Evolutionary conservation across 2,797 vertebrate species (phyloP), one percentile per base, ranked within the genome.

Genomic region (Schizopygopsis pylzovi): DNA sequence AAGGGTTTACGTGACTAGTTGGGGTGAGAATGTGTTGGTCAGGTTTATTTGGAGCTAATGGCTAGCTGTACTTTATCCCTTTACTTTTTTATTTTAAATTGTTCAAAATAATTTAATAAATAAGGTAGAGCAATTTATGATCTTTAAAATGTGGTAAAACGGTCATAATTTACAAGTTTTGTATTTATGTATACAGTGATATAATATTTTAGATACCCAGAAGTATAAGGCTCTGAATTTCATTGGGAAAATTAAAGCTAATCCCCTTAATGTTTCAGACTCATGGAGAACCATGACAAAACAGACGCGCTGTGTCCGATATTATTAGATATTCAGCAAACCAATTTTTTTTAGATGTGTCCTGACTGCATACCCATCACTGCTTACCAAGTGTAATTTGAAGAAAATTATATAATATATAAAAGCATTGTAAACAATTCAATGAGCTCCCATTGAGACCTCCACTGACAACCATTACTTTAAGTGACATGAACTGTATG

Each of bases 211-310:
- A 28, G 25, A 47, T 33, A 37, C 45, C 10, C 28, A 52, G 61
- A 28, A 67, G 61, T 28, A 15, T 37, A 20, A 6, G n/a, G 25
- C 20, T 47, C 28, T 49, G 25, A 6, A 67, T 80, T 65, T 45
- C 13, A 28, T 8, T 47, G 4, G 45, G 12, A 25, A 81, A 70
- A 81, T 54, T 25, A 54, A 70, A 12, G 6, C 18, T 81, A 81
- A 81, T 81, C 33, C 43, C 11, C 25, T 70, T 70, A 70, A 81
- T 71, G 47, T 52, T 81, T 81, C 33, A 70, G 33, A 15, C 45
- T 25, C 18, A 70, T 56, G 79, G 47, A 56, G 2, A 2, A 56
- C 20, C 20, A 81, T 81, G 47, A 8, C 71, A 54, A 70, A 68
- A 10, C 16, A 81, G 8, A 28, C 28, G 70, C 0, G 65, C 79